phyloP scores from a whole-genome alignment of 2,888 invertebrate genomes.

The Macroteleia sp. region DNA sequence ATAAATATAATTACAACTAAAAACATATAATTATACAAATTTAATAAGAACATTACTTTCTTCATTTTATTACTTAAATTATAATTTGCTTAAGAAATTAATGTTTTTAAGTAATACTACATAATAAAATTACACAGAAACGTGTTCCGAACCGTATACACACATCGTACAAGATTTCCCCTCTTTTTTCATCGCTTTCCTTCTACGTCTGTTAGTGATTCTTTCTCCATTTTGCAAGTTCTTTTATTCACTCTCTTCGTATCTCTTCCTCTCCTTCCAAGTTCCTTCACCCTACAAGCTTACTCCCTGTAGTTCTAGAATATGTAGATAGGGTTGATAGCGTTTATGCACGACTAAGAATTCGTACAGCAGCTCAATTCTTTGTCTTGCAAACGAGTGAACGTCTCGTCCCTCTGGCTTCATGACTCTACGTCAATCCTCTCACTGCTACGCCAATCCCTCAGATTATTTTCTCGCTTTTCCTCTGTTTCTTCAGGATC shows the following conservation, averaged over 20 bases:
- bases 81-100: too few relatives aligned
- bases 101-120: too few relatives aligned
- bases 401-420: conserved; percentile 69
- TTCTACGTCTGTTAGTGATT: too few relatives aligned
- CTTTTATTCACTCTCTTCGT: conserved; percentile 1
- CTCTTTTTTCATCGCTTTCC: too few relatives aligned
- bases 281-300: conserved; percentile 37
- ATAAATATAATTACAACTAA: too few relatives aligned
- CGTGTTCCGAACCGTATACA: too few relatives aligned
- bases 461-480: conserved; percentile 36
- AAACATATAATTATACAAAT: too few relatives aligned
- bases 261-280: conserved; percentile 21
- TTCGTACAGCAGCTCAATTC: conserved; percentile 74
- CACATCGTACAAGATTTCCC: too few relatives aligned
- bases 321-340: conserved; percentile 79
- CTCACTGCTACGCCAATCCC: conserved; percentile 38
- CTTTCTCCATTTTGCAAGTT: conserved; percentile 6
- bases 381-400: conserved; percentile 81
- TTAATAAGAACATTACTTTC: too few relatives aligned
- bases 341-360: conserved; percentile 78
- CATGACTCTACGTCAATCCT: conserved; percentile 40
- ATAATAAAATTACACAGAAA: too few relatives aligned
- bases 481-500: conserved; percentile 21
- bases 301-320: conserved; percentile 64
- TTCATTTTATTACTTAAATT: too few relatives aligned